These are phyloP conservation scores for Onthophagus taurus DNA, from an alignment of 1,140 invertebrate genomes.

Conservation along the genomic window DNA sequence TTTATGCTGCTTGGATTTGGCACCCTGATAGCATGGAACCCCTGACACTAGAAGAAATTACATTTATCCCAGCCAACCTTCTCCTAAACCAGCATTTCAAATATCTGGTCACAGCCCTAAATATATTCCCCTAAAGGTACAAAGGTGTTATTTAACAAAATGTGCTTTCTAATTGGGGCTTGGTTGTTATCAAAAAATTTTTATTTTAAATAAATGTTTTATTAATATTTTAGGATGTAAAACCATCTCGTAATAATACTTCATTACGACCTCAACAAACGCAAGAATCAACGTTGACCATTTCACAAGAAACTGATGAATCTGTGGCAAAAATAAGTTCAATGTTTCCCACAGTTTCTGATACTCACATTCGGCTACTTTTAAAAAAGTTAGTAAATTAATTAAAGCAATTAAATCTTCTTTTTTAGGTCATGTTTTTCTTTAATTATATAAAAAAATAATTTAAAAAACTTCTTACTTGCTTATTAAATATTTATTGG, in stretches of 20 bases:
- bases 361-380: slow-evolving; percentile 76
- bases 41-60: slow-evolving; percentile 37
- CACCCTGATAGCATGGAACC: slow-evolving; percentile 34
- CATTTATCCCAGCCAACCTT: slow-evolving; percentile 36
- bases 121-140: slow-evolving; percentile 12
- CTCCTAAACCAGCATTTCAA: slow-evolving; percentile 38
- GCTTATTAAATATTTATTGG: no score
- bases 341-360: slow-evolving; percentile 85
- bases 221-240: not conserved
- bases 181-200: not conserved
- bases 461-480: no score
- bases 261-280: no score
- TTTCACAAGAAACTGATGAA: slow-evolving; percentile 52
- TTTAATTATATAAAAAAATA: no score
- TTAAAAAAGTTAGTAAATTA: slow-evolving; percentile 72
- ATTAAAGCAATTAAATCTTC: no score
- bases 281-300: slow-evolving; percentile 56
- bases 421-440: no score
- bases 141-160: no score
- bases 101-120: slow-evolving; percentile 23
- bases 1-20: slow-evolving; percentile 31
- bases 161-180: slow-evolving; percentile 1
- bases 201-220: not conserved
- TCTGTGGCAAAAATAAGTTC: slow-evolving; percentile 73
- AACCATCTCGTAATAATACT: no score